Base-by-base conservation (phyloP, 1,140 invertebrate genomes). In the Sarcophaga bullata region DNA sequence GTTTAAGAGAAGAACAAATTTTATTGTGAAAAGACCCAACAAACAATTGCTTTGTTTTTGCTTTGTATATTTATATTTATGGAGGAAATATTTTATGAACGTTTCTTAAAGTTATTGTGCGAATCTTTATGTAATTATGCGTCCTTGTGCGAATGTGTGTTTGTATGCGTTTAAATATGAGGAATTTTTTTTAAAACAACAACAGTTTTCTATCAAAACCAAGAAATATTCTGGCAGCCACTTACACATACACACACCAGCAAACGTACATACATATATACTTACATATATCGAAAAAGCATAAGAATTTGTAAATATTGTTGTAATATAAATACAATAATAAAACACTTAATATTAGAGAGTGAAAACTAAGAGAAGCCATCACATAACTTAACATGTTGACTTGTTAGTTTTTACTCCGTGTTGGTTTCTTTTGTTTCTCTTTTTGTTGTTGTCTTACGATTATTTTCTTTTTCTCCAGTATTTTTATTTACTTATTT, bases 41-140 rank as follows among this genome's bases (percentile, higher is more conserved):
- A 37, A 37, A 37, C 25, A 37, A 37, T 37, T 37, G 25, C 25
- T 37, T 37, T 37, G 25, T 37, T 37, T 37, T 37, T 37, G 4
- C 4, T 37, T 37, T 37, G 25, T 37, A n/a, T 58, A 15, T 58
- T 15, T 58, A 1, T 15, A 15, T 58, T 19, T 68, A 19, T 68
- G n/a, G 8, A 19, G 62, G n/a, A 68, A 68, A 68, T 68, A 68
- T 68, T 68, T 68, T 68, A 68, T 15, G n/a, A 9, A 68, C 17
- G 17, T 19, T 68, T 68, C 19, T 37, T 37, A 19, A 68, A 68
- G 62, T 68, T 68, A 68, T 37, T 68, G 62, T 25, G 6, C 17
- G 10, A 68, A 68, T 37, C 25, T 37, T 4, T 37, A n/a, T 68
- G 8, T 68, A 62, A 19, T 68, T 58, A n/a, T 37, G 4, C 25